These are phyloP conservation scores for Phortica magna DNA, from an alignment of 2,888 invertebrate species.

Conservation along the genomic window DNA sequence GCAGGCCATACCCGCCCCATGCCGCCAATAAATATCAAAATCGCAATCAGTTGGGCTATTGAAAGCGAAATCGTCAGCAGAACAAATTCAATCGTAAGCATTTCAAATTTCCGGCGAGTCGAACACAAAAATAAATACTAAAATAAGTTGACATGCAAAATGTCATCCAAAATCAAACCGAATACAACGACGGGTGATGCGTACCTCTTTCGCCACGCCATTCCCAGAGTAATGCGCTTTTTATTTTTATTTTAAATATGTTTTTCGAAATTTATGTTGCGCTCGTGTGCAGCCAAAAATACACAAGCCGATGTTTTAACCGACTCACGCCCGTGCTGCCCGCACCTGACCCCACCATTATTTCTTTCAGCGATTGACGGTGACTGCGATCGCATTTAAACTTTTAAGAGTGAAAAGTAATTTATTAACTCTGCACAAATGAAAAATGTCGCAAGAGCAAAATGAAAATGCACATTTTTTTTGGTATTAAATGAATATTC, in stretches of 20 bases:
- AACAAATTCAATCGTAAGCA: slow-evolving; percentile 22
- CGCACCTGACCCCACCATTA: too few relatives aligned
- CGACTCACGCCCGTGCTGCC: too few relatives aligned
- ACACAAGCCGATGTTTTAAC: background rate
- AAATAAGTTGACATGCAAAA: slow-evolving; percentile 13
- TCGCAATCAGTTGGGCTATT: slow-evolving; percentile 15
- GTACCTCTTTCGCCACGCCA: background rate
- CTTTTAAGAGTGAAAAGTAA: background rate
- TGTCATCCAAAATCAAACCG: background rate
- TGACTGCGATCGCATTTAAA: too few relatives aligned
- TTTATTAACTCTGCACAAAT: slow-evolving; percentile 33
- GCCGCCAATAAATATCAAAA: slow-evolving; percentile 16
- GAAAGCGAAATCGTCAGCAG: slow-evolving; percentile 16
- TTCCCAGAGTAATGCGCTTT: slow-evolving; percentile 3
- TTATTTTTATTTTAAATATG: slow-evolving; percentile 1
- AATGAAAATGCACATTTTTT: slow-evolving; percentile 5
- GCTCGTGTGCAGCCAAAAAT: slow-evolving; percentile 31
- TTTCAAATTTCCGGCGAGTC: background rate
- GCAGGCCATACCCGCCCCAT: background rate
- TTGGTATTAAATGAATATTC: background rate
- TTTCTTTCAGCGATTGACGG: too few relatives aligned
- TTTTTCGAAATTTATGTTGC: slow-evolving; percentile 32
- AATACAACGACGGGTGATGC: too few relatives aligned
- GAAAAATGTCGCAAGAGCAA: slow-evolving; percentile 18
- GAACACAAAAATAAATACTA: background rate